Conservation (phyloP, 2,888 invertebrate genomes). For the Caenorhabditis sp. region DNA sequence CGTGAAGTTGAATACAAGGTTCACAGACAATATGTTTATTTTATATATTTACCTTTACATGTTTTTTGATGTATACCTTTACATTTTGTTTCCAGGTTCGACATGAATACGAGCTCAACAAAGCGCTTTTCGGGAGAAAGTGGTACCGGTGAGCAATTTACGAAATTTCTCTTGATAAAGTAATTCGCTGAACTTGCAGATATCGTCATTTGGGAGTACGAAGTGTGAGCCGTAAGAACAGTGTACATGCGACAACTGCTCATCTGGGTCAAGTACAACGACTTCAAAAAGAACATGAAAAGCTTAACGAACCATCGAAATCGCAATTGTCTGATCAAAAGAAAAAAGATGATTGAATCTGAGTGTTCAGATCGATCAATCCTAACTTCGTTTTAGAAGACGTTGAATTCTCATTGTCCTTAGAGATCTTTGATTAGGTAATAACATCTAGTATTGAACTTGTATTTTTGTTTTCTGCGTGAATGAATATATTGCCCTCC, state of each 20-base stretch:
- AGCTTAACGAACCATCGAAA: conserved; percentile 26
- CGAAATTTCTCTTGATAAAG: neutral
- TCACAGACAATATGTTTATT: neutral
- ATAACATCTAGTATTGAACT: neutral
- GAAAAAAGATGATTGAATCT: conserved; percentile 25
- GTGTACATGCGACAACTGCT: conserved; percentile 55
- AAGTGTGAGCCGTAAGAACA: conserved; percentile 62
- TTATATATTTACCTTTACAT: too few relatives aligned
- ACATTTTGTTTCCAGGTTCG: conserved; percentile 66
- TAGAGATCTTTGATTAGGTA: conserved; percentile 5
- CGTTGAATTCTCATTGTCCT: neutral
- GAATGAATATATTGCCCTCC: conserved; percentile 9
- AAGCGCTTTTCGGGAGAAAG: conserved; percentile 62
- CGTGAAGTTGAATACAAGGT: conserved; percentile 76
- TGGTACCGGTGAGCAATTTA: conserved; percentile 67
- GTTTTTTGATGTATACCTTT: neutral
- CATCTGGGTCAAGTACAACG: conserved; percentile 57
- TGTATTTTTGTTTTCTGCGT: neutral
- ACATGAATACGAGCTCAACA: conserved; percentile 73
- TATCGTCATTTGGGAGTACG: conserved; percentile 72
- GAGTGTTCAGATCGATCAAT: neutral
- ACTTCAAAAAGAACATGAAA: conserved; percentile 56
- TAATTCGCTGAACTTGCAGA: conserved; percentile 38
- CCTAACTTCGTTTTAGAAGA: conserved; percentile 43
- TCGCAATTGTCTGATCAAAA: neutral